Evolutionary conservation across 2,888 invertebrate genomes (phyloP).

Genomic region (Salticus scenicus): DNA sequence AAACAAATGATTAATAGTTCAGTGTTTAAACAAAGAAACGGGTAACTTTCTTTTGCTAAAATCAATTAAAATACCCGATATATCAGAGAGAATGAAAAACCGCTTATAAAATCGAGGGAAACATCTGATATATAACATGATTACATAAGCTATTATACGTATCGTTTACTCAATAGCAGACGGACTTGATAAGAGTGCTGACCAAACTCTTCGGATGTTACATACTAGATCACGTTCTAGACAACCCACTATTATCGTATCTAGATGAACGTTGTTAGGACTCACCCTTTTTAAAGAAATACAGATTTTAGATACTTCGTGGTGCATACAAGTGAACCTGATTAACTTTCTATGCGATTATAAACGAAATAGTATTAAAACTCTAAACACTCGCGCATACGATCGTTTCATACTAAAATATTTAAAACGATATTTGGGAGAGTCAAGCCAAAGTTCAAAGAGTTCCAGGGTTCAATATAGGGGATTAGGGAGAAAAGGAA

Average conservation of each 20-base stretch:
- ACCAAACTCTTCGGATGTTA: slow-evolving; percentile 25
- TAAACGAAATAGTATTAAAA: not conserved
- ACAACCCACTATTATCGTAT: slow-evolving; percentile 60
- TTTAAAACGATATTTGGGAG: not conserved
- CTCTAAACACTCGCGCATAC: not conserved
- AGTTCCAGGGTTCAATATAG: not conserved
- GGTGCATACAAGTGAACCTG: slow-evolving; percentile 1
- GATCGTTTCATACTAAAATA: not conserved
- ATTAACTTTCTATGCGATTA: not conserved
- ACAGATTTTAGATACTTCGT: not conserved
- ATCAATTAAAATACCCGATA: slow-evolving; percentile 1
- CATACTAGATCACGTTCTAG: slow-evolving; percentile 46
- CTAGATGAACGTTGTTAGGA: slow-evolving; percentile 41
- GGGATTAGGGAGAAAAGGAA: not conserved
- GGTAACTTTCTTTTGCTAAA: too few species aligned
- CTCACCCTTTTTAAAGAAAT: slow-evolving; percentile 28
- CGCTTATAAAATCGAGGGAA: not conserved
- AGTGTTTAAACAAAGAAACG: too few species aligned
- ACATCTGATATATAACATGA: slow-evolving; percentile 2
- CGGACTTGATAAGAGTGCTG: slow-evolving; percentile 50
- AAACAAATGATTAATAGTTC: too few species aligned
- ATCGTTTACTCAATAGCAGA: slow-evolving; percentile 38
- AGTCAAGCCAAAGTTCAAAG: not conserved
- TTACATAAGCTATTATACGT: slow-evolving; percentile 37
- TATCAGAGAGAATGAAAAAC: not conserved